phyloP scores from a whole-genome alignment of 2,113 vertebrate species.

The Nansenia antarctica region DNA sequence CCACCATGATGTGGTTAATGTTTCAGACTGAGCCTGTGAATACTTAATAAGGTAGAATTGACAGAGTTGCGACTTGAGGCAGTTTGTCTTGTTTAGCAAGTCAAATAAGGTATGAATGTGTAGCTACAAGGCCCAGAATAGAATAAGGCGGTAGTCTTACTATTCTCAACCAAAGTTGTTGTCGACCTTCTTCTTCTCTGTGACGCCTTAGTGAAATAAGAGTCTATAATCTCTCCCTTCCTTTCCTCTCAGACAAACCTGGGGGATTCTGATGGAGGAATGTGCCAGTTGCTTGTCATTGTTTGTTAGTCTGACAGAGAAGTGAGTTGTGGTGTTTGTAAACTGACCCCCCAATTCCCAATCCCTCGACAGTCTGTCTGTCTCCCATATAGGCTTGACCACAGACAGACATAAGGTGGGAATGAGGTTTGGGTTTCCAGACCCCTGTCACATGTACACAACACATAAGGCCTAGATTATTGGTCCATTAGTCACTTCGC shows the following conservation, averaged over 20 bases:
- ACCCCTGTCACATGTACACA: slow-evolving; percentile 36
- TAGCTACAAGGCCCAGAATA: background rate
- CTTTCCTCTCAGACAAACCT: background rate
- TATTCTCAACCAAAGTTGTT: too few species aligned
- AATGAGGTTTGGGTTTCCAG: slow-evolving; percentile 23
- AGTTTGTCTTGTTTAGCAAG: background rate
- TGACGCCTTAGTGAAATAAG: background rate
- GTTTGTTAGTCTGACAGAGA: slow-evolving; percentile 43
- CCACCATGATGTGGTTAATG: slow-evolving; percentile 59
- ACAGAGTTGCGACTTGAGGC: slow-evolving; percentile 30
- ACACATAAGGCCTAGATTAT: slow-evolving; percentile 35
- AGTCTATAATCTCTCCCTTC: slow-evolving; percentile 7
- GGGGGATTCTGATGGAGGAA: slow-evolving; percentile 43
- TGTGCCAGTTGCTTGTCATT: slow-evolving; percentile 59
- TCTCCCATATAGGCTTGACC: slow-evolving; percentile 1
- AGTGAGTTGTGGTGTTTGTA: slow-evolving; percentile 44
- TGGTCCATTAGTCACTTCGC: slow-evolving; percentile 57
- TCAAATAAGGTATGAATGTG: slow-evolving; percentile 12
- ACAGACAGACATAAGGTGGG: background rate
- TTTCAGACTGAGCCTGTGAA: slow-evolving; percentile 47
- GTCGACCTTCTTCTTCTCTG: background rate
- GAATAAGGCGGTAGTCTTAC: background rate
- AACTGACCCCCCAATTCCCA: slow-evolving; percentile 7
- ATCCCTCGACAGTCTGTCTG: background rate
- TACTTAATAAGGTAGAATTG: slow-evolving; percentile 42